These are phyloP conservation scores for Ahaetulla prasina DNA, from an alignment of 2,113 vertebrate genomes.

Conservation along the genomic window DNA sequence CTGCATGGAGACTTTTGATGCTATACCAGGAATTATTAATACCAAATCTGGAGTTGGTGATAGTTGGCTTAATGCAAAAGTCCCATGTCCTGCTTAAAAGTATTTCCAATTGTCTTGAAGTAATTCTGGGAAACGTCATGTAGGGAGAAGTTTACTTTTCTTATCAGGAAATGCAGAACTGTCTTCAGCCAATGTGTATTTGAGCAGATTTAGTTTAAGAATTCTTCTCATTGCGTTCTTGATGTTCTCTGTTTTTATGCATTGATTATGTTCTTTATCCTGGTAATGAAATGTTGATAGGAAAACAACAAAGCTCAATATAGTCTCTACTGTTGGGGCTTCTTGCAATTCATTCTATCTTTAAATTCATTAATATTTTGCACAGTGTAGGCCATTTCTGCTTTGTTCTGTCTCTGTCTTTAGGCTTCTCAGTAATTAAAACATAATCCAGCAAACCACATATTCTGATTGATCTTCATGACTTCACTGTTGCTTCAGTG, in stretches of 20 bases:
- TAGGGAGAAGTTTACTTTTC: not conserved
- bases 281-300: not conserved
- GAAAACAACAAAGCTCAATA: not conserved
- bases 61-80: not conserved
- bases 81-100: not conserved
- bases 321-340: not conserved
- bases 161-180: not conserved
- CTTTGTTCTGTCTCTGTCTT: not conserved
- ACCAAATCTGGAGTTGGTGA: not conserved
- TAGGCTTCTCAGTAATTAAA: not conserved
- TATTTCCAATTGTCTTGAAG: not conserved
- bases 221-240: not conserved
- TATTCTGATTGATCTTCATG: not conserved
- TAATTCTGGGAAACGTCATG: conserved; percentile 2
- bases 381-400: not conserved
- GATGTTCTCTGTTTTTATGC: not conserved
- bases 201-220: not conserved
- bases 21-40: conserved; percentile 25
- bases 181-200: not conserved
- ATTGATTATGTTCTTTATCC: not conserved
- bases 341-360: not conserved
- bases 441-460: not conserved
- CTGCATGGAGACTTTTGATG: conserved; percentile 34
- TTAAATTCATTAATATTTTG: not conserved
- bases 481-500: not conserved